These are phyloP conservation scores for Hirtodrosophila histrioides DNA, from an alignment of 2,888 invertebrate genomes.

Conservation along the genomic window DNA sequence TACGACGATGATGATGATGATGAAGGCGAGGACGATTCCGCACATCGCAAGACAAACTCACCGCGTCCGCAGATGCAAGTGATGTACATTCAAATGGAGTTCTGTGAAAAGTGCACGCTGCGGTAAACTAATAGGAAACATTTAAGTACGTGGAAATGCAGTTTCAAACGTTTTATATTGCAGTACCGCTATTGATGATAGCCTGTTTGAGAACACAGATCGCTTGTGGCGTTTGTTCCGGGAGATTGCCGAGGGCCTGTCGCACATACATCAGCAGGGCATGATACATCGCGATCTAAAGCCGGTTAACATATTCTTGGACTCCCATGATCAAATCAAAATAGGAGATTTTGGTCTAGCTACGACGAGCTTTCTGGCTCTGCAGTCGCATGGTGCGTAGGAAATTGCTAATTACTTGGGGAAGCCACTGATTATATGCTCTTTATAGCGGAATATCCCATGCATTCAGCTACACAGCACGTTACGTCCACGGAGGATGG, in stretches of 20 bases:
- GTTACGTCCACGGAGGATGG: slow-evolving; percentile 77
- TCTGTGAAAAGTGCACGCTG: slow-evolving; percentile 97
- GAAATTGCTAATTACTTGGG: fast-evolving
- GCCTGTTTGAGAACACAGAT: slow-evolving; percentile 90
- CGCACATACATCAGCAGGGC: slow-evolving; percentile 96
- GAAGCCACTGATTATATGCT: neutral
- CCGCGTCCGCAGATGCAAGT: slow-evolving; percentile 84
- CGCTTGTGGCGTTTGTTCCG: slow-evolving; percentile 96
- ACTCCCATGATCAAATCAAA: slow-evolving; percentile 96
- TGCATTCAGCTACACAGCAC: slow-evolving; percentile 54
- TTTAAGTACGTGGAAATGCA: neutral
- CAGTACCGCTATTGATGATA: slow-evolving; percentile 93
- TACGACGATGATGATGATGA: slow-evolving; percentile 73
- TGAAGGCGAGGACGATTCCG: slow-evolving; percentile 47
- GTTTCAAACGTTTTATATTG: neutral
- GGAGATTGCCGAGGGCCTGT: slow-evolving; percentile 95
- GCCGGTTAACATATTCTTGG: slow-evolving; percentile 97
- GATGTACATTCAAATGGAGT: slow-evolving; percentile 99
- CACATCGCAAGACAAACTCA: slow-evolving; percentile 59
- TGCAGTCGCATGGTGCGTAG: slow-evolving; percentile 77
- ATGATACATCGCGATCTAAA: slow-evolving; percentile 94
- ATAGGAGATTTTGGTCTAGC: slow-evolving; percentile 99
- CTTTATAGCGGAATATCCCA: slow-evolving; percentile 56
- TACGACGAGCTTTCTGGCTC: slow-evolving; percentile 88
- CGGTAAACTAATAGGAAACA: slow-evolving; percentile 84